Evolutionary conservation across 2,888 invertebrate genomes (phyloP), one percentile per base, ranked within the genome.

Genomic region (Muscina levida): DNA sequence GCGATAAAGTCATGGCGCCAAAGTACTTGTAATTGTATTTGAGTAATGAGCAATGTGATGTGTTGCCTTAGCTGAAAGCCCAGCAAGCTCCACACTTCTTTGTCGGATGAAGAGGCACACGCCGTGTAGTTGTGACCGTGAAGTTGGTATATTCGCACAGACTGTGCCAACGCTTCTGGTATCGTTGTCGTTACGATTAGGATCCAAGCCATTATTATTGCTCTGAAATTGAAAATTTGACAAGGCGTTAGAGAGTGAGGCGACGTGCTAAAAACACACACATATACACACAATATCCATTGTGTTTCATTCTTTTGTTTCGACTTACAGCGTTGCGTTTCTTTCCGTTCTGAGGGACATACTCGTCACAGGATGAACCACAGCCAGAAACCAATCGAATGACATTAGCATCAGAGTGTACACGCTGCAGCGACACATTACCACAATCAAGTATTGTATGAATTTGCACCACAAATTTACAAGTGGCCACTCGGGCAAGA

Each of bases 351-450:
- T 92, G 83, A 96, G 92, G 0, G 95, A 94, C 94, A 97, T 97
- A 66, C 97, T 96, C 0, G 95, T 93, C 84, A 98, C 95, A 2
- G 98, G 97, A 89, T 97, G 97, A 1, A 97, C 97, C 1, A 98
- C 98, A 37, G 98, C 98, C 90, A 98, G 93, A 89, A 96, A 98
- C 83, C 95, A 92, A 90, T 98, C 98, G 75, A 97, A 91, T 5
- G 97, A 97, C 97, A 98, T 98, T 82, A 98, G 93, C 0, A 98
- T 97, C 62, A 98, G 91, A 0, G 97, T 98, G 91, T 97, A 98
- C 4, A 98, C 97, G 85, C 97, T 97, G 73, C 96, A 97, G 88
- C 97, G 97, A 31, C 97, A 97, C 24, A 97, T 97, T 46, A 97
- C 97, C 77, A 97, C 96, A 84, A 97, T 96, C 88, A 97, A 93